Conservation (phyloP, 2,113 vertebrate genomes). For the Campylomormyrus numenius region DNA sequence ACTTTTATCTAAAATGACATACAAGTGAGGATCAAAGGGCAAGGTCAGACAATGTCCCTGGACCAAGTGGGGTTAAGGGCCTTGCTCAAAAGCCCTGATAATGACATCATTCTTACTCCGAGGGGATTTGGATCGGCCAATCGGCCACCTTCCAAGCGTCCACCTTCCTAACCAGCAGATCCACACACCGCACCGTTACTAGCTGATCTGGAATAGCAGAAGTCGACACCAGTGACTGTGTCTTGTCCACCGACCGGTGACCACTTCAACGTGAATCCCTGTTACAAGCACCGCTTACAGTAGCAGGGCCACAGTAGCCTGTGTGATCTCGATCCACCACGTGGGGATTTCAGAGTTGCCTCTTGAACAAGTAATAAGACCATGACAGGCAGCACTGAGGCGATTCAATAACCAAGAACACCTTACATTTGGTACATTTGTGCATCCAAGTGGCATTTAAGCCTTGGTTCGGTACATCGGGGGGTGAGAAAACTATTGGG, state of each 20-base stretch:
- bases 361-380: not conserved
- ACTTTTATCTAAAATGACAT: not conserved
- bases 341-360: not conserved
- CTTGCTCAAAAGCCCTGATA: not conserved
- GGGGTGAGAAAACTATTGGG: not conserved
- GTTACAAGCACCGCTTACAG: not conserved
- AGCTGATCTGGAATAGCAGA: not conserved
- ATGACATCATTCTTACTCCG: not conserved
- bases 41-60: not conserved
- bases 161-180: not conserved
- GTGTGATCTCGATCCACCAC: not conserved
- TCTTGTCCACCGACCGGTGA: not conserved
- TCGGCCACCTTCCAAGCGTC: not conserved
- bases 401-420: not conserved
- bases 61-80: not conserved
- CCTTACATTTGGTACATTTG: not conserved
- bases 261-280: not conserved
- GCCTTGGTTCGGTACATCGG: not conserved
- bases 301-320: not conserved
- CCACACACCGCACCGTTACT: not conserved
- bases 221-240: not conserved
- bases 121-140: not conserved
- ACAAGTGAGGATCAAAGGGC: not conserved
- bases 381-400: not conserved
- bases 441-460: not conserved